Percentiles rank a stretch among this genome's conserved stretches.
Evolutionary conservation across 2,797 vertebrate genomes (phyloP).

Genomic region (Melanotaenia pygmaea): DNA sequence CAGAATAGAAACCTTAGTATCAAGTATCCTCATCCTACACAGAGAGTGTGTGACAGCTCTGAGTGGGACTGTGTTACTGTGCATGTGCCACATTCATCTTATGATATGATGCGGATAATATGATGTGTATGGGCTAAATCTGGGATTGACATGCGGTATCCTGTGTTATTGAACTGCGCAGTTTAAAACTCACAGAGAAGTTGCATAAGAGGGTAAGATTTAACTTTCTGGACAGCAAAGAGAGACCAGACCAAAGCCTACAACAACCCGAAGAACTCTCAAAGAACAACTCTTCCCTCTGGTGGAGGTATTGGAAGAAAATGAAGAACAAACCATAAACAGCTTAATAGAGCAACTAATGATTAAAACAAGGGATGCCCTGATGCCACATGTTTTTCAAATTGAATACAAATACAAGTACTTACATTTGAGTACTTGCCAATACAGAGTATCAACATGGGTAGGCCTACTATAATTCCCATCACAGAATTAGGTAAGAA

Average conservation of each 20-base stretch:
- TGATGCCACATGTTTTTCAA: too few relatives aligned
- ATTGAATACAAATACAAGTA: too few relatives aligned
- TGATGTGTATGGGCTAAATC: constrained; percentile 46
- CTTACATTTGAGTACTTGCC: too few relatives aligned
- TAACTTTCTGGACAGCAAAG: constrained; percentile 7
- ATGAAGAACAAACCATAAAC: too few relatives aligned
- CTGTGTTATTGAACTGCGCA: constrained; percentile 41
- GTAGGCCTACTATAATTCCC: too few relatives aligned
- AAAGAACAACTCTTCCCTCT: constrained; percentile 40
- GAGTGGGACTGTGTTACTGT: too few relatives aligned
- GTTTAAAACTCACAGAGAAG: constrained; percentile 47
- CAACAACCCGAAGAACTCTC: neutral
- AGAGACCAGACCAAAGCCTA: neutral
- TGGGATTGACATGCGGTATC: constrained; percentile 20
- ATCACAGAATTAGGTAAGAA: too few relatives aligned
- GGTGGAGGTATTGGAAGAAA: constrained; percentile 34
- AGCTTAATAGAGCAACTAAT: too few relatives aligned
- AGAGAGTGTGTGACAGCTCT: too few relatives aligned
- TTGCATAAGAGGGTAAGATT: constrained; percentile 44
- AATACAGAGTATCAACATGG: too few relatives aligned
- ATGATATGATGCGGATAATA: constrained; percentile 34
- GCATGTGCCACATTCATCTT: constrained; percentile 1
- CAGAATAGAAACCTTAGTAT: neutral
- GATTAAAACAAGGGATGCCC: too few relatives aligned
- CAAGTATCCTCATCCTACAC: too few relatives aligned